Evolutionary conservation across 2,888 invertebrate genomes (phyloP).

Genomic region (Monoplex corrugatus): DNA sequence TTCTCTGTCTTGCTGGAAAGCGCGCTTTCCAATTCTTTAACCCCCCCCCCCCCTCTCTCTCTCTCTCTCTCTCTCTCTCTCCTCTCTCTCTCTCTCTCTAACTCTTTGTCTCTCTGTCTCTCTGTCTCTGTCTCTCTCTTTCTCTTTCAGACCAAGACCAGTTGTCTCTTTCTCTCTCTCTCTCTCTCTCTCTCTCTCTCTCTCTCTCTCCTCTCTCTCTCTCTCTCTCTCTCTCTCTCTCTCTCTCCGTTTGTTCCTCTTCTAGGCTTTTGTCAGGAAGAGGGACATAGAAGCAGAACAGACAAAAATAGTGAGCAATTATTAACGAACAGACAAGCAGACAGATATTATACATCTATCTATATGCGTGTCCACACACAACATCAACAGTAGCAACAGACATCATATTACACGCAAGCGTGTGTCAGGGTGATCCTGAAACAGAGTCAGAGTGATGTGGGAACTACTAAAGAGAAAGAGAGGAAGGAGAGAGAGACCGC

Average conservation of each 20-base stretch:
- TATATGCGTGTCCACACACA: too few species aligned
- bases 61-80: background rate
- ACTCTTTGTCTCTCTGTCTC: background rate
- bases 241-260: background rate
- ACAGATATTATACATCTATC: too few species aligned
- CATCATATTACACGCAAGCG: too few species aligned
- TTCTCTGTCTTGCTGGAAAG: background rate
- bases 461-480: too few species aligned
- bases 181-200: constrained; percentile 12
- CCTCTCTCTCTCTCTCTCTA: background rate
- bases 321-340: too few species aligned
- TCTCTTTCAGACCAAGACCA: background rate
- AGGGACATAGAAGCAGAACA: too few species aligned
- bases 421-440: too few species aligned
- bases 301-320: too few species aligned
- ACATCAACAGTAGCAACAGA: too few species aligned
- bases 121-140: background rate
- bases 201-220: background rate
- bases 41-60: background rate
- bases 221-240: background rate
- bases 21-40: background rate
- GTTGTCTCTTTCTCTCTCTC: constrained; percentile 14
- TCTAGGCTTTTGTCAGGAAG: too few species aligned
- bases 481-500: too few species aligned
- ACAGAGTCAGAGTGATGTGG: too few species aligned